Base-by-base conservation (phyloP, 2,113 vertebrate genomes). In the Myotis brandtii region DNA sequence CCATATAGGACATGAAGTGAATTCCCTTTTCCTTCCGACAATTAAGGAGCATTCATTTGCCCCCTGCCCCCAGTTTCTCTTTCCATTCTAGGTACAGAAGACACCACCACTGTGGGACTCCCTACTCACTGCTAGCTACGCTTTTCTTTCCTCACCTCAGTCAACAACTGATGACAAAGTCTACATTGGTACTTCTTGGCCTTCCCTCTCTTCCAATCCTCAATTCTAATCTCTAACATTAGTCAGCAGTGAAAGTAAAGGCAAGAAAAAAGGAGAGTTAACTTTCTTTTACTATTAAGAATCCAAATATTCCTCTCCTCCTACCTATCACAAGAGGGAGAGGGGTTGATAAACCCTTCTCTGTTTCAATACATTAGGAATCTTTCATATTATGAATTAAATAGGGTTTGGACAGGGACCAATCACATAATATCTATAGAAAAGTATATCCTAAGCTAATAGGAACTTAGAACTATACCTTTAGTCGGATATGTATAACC, bases 101-200 rank as follows among this genome's bases (percentile, higher is more conserved):
- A 50, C 6, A 79, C 1, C 5, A 56, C 32, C 27, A 77, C 73
- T 84, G 32, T 66, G 32, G 30, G 27, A 83, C 30, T 87, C 21
- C 48, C 37, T 72, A 25, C 17, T 62, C 54, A 67, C 56, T 40
- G 18, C 46, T 48, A 67, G 37, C 18, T 56, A 92, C 6, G 56
- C 70, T 64, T 82, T 18, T 54, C 32, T 59, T 72, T 70, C 48
- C 48, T 50, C 48, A 50, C 48, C 48, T 50, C 48, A 50, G 48
- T 77, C 52, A 92, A 40, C 14, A 12, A 94, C 56, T 91, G 62
- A 84, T 17, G 21, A 86, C 84, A 79, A 87, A 84, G 64, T 52
- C 25, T 73, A 76, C 12, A 87, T 20, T 59, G 23, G 9, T 75
- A 67, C 34, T 86, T 82, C 73, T 86, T 66, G 64, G 59, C 27